Base-by-base conservation (phyloP, 2,797 vertebrate genomes). In the Amphiprion clarkii region DNA sequence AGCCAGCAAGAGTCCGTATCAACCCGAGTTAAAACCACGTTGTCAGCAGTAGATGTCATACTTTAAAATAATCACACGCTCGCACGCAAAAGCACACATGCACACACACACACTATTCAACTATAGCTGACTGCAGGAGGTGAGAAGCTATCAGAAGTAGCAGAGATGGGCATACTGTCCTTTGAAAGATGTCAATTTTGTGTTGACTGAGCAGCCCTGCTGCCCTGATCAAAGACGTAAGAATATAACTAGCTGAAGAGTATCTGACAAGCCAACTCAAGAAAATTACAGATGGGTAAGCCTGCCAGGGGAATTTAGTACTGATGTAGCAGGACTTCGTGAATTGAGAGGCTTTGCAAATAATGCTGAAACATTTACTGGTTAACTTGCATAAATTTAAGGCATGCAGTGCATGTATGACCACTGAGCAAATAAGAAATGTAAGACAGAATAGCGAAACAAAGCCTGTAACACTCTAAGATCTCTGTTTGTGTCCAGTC, bases 41-140 rank as follows among this genome's bases (percentile, higher is more conserved):
- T 71, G 83, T 88, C 78, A 86, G 84, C 81, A 75, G 74, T 19
- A 51, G 58, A 83, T 76, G 67, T 65, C 60, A 76, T 36, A 76
- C 40, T 44, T 56, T 13, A 42, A 67, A 29, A 63, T 69, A 57
- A 31, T 54, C 21, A 62, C 56, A 14, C 8, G 29, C 31, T 19
- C 14, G 10, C 58, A 70, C 36, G 25, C 29, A 57, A 31, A 27
- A 31, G 25, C 57, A 73, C 8, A 16, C 19, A 46, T 6, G 21
- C 46, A 63, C 58, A 31, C 60, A 31, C 60, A 40, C 39, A 31
- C 52, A 64, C 11, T 55, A 44, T 17, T 14, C 42, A 58, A 9
- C 49, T 40, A 44, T 42, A 67, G 16, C 67, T 72, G 81, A 11
- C 76, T 73, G 79, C 69, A 60, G 67, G 53, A 70, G 54, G 64